Conservation (phyloP, 2,797 vertebrate genomes). For the Anguilla marmorata region DNA sequence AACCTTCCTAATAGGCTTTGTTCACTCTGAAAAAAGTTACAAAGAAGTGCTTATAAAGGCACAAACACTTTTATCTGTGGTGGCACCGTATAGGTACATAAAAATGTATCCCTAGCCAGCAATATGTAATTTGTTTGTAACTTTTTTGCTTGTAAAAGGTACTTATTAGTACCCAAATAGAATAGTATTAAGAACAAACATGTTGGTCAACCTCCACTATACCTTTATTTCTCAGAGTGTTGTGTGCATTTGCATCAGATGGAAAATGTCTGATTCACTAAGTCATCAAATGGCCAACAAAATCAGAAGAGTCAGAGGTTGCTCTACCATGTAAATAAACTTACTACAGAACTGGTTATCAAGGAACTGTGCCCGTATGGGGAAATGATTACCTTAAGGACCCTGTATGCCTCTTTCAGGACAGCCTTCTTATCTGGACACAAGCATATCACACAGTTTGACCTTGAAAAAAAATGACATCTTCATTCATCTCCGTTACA, state of each 20-base stretch:
- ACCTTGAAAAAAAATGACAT: constrained; percentile 47
- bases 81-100: not conserved
- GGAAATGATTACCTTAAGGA: constrained; percentile 65
- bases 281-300: no score
- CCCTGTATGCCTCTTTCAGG: constrained; percentile 64
- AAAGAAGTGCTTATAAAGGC: no score
- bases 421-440: constrained; percentile 72
- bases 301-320: not conserved
- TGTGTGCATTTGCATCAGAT: no score
- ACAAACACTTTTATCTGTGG: not conserved
- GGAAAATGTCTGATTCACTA: no score
- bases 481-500: not conserved
- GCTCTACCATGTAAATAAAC: not conserved
- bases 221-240: no score
- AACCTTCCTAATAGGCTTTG: not conserved
- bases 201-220: not conserved
- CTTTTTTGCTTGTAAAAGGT: not conserved
- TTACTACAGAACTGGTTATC: not conserved
- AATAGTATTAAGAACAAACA: not conserved
- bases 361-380: not conserved
- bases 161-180: no score
- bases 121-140: not conserved
- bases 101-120: not conserved
- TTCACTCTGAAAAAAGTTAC: not conserved
- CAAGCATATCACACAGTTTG: constrained; percentile 75